Evolutionary conservation across 2,888 invertebrate species (phyloP).

Genomic region (Drosophila fulvimacula): DNA sequence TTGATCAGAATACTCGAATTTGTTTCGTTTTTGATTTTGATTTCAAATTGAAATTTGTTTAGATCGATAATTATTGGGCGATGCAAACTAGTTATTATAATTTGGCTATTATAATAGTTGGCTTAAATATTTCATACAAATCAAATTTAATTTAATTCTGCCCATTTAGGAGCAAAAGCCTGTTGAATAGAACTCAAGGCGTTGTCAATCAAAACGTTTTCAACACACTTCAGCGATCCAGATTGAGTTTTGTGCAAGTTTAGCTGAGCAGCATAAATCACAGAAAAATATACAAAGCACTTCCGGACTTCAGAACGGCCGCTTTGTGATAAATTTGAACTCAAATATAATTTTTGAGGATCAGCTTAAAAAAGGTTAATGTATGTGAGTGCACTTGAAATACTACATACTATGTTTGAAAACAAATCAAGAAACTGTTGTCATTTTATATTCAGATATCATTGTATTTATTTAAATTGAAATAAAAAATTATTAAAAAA

Average conservation of each 20-base stretch:
- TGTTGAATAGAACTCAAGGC: constrained; percentile 58
- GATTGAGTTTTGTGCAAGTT: constrained; percentile 53
- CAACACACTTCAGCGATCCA: constrained; percentile 29
- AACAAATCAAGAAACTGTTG: no score
- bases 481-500: no score
- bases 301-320: constrained; percentile 36
- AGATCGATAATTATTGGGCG: constrained; percentile 8
- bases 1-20: constrained; percentile 69
- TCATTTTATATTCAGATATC: no score
- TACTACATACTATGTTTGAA: no score
- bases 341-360: neutral
- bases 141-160: neutral
- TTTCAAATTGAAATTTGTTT: constrained; percentile 33
- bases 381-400: no score
- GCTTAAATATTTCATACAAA: constrained; percentile 13
- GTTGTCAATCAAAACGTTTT: constrained; percentile 23
- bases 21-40: constrained; percentile 46
- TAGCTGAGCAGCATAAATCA: constrained; percentile 51
- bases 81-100: constrained; percentile 41
- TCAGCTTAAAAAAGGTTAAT: no score
- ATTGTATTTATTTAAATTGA: no score
- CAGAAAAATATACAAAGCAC: constrained; percentile 12
- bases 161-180: constrained; percentile 31
- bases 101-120: constrained; percentile 13
- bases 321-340: neutral